Base-by-base conservation (phyloP, 53 echinoderm and acorn worm genomes). In the Antedon mediterranea region DNA sequence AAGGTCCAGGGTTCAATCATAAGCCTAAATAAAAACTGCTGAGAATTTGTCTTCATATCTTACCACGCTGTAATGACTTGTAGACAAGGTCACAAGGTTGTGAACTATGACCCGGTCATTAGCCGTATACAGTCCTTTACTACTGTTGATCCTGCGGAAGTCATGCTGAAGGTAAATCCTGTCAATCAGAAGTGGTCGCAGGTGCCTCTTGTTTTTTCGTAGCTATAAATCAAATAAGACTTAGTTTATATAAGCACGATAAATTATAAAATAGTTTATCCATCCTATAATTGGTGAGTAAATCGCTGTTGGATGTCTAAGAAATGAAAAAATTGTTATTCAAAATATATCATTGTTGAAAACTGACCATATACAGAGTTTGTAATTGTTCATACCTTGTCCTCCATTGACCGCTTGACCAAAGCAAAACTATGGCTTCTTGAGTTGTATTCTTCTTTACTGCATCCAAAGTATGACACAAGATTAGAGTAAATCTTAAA, bases 11-110 rank as follows among this genome's bases (percentile, higher is more conserved):
- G n/a, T n/a, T n/a, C n/a, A n/a, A n/a, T n/a, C n/a, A n/a, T n/a
- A n/a, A n/a, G n/a, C n/a, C n/a, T n/a, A n/a, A n/a, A n/a, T n/a
- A n/a, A n/a, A n/a, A n/a, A n/a, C n/a, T n/a, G n/a, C n/a, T n/a
- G n/a, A n/a, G n/a, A n/a, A n/a, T 6, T 37, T 37, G 37, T 74
- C 42, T 11, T 71, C n/a, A n/a, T n/a, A n/a, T 34, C 83, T 83
- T 81, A 93, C 94, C 94, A 85, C 87, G 79, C 94, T 94, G 74
- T 94, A 94, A 72, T 89, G 78, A 81, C 91, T 94, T 30, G 87
- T 91, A 8, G 91, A 82, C 42, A 94, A 81, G 37, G 71, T 79
- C 23, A 89, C 84, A 27, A 94, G 74, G 71, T 94, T 91, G 13
- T 73, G 72, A 26, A 88, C 32, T 27, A 94, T 77, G 31, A 78